Percentiles rank a stretch among this genome's conserved stretches.
These are phyloP conservation scores for Larimichthys crocea DNA, from an alignment of 2,113 vertebrate species.

Conservation along the genomic window DNA sequence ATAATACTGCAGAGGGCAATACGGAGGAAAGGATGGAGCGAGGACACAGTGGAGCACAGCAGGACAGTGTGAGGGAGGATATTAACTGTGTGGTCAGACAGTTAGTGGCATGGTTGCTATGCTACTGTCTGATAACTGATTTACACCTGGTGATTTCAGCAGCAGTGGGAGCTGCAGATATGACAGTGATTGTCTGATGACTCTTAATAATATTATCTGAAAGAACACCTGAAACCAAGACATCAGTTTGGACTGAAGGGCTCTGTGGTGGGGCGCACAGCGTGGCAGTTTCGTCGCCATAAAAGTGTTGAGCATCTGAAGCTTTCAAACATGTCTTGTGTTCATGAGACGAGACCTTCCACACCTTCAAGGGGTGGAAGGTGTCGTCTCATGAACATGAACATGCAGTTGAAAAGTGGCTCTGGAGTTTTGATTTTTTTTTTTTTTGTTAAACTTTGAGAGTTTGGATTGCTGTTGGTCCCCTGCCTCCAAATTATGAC, in stretches of 20 bases:
- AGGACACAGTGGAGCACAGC: constrained; percentile 47
- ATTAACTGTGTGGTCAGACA: constrained; percentile 45
- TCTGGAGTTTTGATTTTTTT: too few relatives aligned
- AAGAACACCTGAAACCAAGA: neutral
- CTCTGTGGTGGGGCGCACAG: neutral
- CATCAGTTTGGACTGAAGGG: neutral
- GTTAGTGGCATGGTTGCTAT: constrained; percentile 52
- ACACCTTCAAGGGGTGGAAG: too few relatives aligned
- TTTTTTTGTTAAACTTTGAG: too few relatives aligned
- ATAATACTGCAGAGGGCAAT: constrained; percentile 78
- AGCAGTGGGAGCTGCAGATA: constrained; percentile 13
- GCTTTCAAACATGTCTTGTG: too few relatives aligned
- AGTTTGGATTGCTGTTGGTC: too few relatives aligned
- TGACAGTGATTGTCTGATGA: constrained; percentile 17
- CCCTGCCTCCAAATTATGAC: too few relatives aligned
- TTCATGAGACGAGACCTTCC: too few relatives aligned
- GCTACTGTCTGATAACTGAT: constrained; percentile 46
- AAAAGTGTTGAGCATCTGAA: too few relatives aligned
- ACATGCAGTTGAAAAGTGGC: too few relatives aligned
- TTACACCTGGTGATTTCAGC: constrained; percentile 42
- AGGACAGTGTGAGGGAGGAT: constrained; percentile 52
- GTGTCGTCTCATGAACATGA: too few relatives aligned
- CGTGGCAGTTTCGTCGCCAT: too few relatives aligned
- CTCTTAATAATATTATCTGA: neutral
- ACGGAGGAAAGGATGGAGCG: constrained; percentile 60